Base-by-base conservation (phyloP, 2,888 invertebrate genomes). In the Hetaerina titia region DNA sequence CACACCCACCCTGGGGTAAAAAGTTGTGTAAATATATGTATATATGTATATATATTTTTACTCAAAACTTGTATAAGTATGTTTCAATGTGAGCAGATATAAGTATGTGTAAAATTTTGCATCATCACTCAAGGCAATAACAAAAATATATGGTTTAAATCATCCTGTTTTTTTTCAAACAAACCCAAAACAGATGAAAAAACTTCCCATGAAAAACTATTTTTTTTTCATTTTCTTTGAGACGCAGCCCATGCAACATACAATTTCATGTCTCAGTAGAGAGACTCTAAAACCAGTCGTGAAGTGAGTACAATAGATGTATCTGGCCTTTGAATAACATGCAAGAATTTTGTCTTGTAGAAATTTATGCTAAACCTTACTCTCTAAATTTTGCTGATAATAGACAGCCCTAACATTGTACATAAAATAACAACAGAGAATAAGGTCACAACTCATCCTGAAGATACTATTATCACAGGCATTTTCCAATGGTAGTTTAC, bases 391-490 rank as follows among this genome's bases (percentile, higher is more conserved):
- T 89, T 95, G 95, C 87, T 95, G 89, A 94, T 88, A 94, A 96
- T 96, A 97, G 97, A 97, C 95, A 95, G 95, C 96, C 92, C 90
- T 90, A 95, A 92, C 90, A 95, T 95, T 95, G 90, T 90, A 95
- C 95, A 95, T 95, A 95, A 95, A 95, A 95, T 95, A 95, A 95
- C 95, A 95, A 95, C 95, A 95, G 95, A 95, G 97, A 97, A 97
- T 97, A 97, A 97, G 97, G 97, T 97, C 97, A 97, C 97, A 97
- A 97, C 97, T 97, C 97, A 97, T 97, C 97, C 97, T 97, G 97
- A 97, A 97, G 97, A 97, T 97, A 97, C 97, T 97, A 97, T 97
- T 97, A 97, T 97, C 97, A 97, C 97, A 97, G 97, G 97, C 97
- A 97, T 97, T 97, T 97, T 97, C 89, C 95, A 95, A 95, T 88